Conservation (phyloP, 1,140 invertebrate species). For the Ceratina japonica region DNA sequence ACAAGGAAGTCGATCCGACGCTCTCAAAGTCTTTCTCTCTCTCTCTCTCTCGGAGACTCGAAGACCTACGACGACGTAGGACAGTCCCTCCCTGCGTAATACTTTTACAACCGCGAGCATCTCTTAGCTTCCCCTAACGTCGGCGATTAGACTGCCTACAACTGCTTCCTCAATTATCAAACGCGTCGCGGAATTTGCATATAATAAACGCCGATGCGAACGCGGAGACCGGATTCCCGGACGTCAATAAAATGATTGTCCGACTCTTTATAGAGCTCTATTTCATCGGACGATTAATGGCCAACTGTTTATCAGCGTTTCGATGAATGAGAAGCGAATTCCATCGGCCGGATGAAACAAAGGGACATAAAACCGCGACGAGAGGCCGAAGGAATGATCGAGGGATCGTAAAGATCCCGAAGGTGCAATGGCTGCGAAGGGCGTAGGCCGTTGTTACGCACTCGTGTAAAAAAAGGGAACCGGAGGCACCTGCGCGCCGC, state of each 20-base stretch:
- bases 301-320: background rate
- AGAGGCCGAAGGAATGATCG: conserved; percentile 21
- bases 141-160: background rate
- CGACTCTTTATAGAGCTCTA: too few relatives aligned
- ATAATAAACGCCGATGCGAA: too few relatives aligned
- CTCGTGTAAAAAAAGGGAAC: conserved; percentile 59
- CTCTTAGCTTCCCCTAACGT: background rate
- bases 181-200: background rate
- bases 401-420: conserved; percentile 47
- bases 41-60: background rate
- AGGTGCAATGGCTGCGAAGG: conserved; percentile 49
- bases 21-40: too few relatives aligned
- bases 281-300: background rate
- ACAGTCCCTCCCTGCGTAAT: conserved; percentile 37
- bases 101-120: conserved; percentile 10
- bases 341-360: conserved; percentile 12
- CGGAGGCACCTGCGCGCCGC: conserved; percentile 74
- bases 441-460: conserved; percentile 67
- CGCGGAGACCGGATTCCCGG: too few relatives aligned
- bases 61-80: conserved; percentile 48
- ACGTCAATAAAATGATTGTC: background rate
- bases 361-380: conserved; percentile 36
- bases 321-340: conserved; percentile 21
- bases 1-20: conserved; percentile 49
- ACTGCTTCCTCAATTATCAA: background rate